Evolutionary conservation across 2,797 vertebrate genomes (phyloP).

Genomic region (Nothura maculosa): DNA sequence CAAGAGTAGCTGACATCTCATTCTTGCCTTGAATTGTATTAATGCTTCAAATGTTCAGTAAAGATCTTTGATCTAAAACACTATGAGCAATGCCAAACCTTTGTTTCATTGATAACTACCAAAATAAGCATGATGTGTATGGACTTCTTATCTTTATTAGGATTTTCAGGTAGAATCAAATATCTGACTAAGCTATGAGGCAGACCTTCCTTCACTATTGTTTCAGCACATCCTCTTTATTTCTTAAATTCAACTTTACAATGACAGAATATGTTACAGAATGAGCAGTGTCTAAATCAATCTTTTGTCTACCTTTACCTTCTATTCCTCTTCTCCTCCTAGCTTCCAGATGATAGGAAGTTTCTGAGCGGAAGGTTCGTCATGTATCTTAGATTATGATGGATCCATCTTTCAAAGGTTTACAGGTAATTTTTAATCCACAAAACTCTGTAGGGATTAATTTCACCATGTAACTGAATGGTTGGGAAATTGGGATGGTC

Average conservation of each 20-base stretch:
- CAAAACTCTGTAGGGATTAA: not conserved
- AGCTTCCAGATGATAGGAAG: not conserved
- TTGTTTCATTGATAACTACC: not conserved
- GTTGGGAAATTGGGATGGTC: accelerated
- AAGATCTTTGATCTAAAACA: not conserved
- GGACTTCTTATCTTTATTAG: not conserved
- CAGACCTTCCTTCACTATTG: not conserved
- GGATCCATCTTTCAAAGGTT: not conserved
- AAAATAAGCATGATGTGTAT: not conserved
- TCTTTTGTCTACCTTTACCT: not conserved
- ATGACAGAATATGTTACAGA: not conserved
- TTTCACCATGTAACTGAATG: not conserved
- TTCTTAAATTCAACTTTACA: not conserved
- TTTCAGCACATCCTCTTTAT: not conserved
- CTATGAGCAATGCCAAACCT: not conserved
- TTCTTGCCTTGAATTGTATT: not conserved
- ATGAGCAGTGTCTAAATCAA: not conserved
- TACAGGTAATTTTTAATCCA: not conserved
- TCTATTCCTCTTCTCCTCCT: not conserved
- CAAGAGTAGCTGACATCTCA: not conserved
- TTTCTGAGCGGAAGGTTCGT: not conserved
- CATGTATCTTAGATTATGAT: not conserved
- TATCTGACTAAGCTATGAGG: not conserved
- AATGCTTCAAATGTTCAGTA: not conserved
- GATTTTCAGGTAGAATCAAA: not conserved